Base-by-base conservation (phyloP, 2,797 vertebrate genomes). In the Ispidina picta region DNA sequence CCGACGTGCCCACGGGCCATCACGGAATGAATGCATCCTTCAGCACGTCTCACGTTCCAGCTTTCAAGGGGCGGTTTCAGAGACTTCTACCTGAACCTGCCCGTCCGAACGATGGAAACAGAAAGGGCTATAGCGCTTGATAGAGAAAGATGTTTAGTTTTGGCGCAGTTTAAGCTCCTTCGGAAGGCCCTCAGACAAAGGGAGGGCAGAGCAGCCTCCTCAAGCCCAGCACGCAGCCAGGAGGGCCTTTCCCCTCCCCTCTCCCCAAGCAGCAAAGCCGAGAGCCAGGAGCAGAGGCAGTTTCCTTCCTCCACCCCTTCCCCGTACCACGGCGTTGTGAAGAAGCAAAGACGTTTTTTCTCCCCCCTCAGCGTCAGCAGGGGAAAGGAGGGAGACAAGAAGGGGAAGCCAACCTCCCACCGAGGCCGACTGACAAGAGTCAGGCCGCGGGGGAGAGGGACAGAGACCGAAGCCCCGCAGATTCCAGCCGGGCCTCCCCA, bases 21-120 rank as follows among this genome's bases (percentile, higher is more conserved):
- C 44, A 3, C 0, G 2, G 10, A 44, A 49, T 2, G 10, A 43
- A 49, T 2, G 52, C 9, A 3, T 10, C 37, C n/a, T 26, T 15
- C 54, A 37, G 58, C 64, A 33, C 23, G 12, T 5, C 33, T 49
- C 76, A 17, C 8, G 2, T 9, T 33, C 31, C 56, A 66, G 63
- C 73, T 37, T 18, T 33, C 62, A 17, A 66, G 51, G 10, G 7
- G 22, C 68, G 13, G 9, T 35, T 44, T 33, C 71, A n/a, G 43
- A 48, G 37, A 13, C 37, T n/a, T 54, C 15, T 5, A 28, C 72
- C 51, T 5, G 46, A 19, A 15, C 8, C 37, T 14, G 51, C 22
- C 22, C 46, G 8, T 15, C 26, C n/a, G 31, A 41, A 4, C 54
- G 11, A 18, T 0, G 6, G 13, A 8, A 21, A 33, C 29, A 7